phyloP scores from a whole-genome alignment of 2,797 vertebrate species.

The Chaetodon trifasciatus region DNA sequence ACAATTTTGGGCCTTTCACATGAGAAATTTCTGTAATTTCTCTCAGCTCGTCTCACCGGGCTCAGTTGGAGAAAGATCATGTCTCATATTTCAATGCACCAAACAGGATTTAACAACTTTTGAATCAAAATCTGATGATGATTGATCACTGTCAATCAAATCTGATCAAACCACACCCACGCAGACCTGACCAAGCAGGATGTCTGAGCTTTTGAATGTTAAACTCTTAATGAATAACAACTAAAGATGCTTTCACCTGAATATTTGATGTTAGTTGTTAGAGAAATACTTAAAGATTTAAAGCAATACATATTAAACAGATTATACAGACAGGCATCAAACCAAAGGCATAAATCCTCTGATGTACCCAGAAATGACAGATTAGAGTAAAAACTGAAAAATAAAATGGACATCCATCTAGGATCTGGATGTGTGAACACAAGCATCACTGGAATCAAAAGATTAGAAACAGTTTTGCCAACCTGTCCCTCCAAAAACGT shows the following conservation, averaged over 20 bases:
- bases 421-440: not conserved
- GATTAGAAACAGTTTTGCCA: not conserved
- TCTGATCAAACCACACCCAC: not conserved
- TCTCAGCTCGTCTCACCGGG: not conserved
- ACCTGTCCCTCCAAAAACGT: constrained; percentile 97
- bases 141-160: not conserved
- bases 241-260: too few relatives aligned
- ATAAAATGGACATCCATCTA: not conserved
- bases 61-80: not conserved
- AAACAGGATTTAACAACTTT: not conserved
- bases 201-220: not conserved
- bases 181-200: not conserved
- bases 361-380: not conserved
- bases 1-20: not conserved
- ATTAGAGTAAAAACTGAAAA: not conserved
- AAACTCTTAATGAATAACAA: not conserved
- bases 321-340: not conserved
- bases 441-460: constrained; percentile 2
- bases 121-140: not conserved
- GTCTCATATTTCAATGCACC: not conserved
- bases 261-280: not conserved
- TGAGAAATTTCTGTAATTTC: not conserved
- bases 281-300: not conserved
- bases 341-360: not conserved
- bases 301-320: not conserved